phyloP scores from a whole-genome alignment of 2,797 vertebrate genomes.

The Smutsia temminckii region DNA sequence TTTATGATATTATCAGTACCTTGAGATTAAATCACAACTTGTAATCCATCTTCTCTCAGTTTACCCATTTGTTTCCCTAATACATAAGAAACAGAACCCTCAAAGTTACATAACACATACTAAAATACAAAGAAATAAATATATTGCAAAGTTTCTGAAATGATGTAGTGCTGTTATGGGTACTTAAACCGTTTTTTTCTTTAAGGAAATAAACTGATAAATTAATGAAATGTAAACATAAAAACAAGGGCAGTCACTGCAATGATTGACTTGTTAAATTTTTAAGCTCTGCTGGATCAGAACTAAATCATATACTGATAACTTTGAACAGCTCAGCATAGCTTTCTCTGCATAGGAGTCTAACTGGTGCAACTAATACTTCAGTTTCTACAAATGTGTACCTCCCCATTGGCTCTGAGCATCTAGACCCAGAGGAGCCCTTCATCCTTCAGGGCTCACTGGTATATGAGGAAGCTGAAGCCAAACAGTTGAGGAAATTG shows the following conservation, averaged over 20 bases:
- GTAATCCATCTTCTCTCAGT: neutral
- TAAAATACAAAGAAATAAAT: conserved; percentile 8
- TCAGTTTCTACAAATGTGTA: neutral
- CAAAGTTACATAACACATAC: neutral
- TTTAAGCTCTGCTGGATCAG: neutral
- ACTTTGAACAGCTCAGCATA: neutral
- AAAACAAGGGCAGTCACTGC: neutral
- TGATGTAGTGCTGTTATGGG: neutral
- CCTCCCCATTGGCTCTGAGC: accelerated
- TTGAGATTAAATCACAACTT: neutral
- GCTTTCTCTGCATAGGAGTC: neutral
- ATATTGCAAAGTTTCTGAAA: neutral
- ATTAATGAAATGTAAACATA: neutral
- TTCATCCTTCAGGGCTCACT: neutral
- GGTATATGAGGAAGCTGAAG: neutral
- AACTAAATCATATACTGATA: neutral
- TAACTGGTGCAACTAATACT: neutral
- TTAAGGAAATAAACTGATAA: neutral
- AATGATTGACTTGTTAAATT: neutral
- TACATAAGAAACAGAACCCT: neutral
- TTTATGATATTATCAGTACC: conserved; percentile 38
- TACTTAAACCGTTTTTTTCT: conserved; percentile 8
- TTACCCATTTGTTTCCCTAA: conserved; percentile 39
- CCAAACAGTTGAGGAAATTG: neutral
- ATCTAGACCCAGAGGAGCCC: too few species aligned